Base-by-base conservation (phyloP, 1,140 invertebrate genomes). In the Anastrepha ludens region DNA sequence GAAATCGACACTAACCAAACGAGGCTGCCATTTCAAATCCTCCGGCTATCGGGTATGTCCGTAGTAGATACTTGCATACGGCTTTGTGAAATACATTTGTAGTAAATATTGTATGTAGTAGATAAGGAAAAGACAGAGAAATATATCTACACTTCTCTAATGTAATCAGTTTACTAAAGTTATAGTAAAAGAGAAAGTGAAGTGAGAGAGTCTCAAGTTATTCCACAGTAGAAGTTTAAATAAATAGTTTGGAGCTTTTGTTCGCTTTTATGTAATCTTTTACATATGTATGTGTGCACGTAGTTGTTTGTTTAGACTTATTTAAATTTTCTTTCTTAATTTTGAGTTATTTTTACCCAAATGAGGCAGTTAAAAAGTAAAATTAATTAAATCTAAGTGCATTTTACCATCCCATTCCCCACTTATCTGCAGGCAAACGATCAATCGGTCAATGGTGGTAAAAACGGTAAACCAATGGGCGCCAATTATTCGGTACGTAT, bases 1-100 rank as follows among this genome's bases (percentile, higher is more conserved):
- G 98, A 99, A 99, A 92, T 99, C 98, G 39, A 99, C 98, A 0
- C 94, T 99, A 41, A 99, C 98, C 20, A 99, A 99, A 94, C 94
- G 98, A 91, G 98, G 98, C 13, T 99, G 98, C 91, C 98, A 99
- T 94, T 99, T 99, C 93, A 99, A 99, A 93, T 98, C 98, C 39
- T 99, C 98, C 86, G 98, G 98, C 92, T 99, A 99, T 94, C 96
- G 98, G 95, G 98, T 99, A 95, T 96, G 97, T 95, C 74, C 11
- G n/a, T 85, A 17, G 59, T 60, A 11, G 6, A 55, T 2, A 55
- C 50, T 8, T 55, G 11, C 50, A 55, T 55, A 55, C 50, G 29
- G 29, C 29, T 29, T 29, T 29, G 29, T 29, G 29, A 29, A 29
- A 55, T 55, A 55, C 50, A 55, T 55, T 8, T 55, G 50, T 55